Conservation (phyloP, 2,113 vertebrate species). For the Gasterosteus aculeatus region DNA sequence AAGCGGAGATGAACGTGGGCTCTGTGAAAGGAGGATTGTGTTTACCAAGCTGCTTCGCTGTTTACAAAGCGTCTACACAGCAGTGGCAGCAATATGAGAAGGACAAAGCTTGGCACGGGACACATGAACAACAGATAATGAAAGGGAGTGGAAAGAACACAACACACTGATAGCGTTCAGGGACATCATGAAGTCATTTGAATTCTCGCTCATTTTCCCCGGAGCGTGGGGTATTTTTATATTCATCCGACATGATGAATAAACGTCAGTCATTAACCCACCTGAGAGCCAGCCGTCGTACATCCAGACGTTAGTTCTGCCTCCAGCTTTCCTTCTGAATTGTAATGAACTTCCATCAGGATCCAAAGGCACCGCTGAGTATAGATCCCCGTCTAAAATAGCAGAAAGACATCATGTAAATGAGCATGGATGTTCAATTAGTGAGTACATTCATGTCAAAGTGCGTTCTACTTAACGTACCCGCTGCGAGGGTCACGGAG, state of each 20-base stretch:
- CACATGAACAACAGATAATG: not conserved
- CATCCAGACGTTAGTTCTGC: conserved; percentile 77
- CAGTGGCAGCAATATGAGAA: not conserved
- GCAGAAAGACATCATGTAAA: not conserved
- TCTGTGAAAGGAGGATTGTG: conserved; percentile 73
- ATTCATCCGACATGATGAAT: not conserved
- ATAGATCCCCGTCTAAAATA: conserved; percentile 78
- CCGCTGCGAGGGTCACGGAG: conserved; percentile 72
- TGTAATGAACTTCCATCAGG: conserved; percentile 71
- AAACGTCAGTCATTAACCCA: conserved; percentile 34
- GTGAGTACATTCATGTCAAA: conserved; percentile 6
- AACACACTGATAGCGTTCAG: not conserved
- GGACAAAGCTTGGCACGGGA: not conserved
- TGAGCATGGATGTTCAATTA: conserved; percentile 4
- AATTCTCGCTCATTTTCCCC: not conserved
- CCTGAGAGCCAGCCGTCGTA: conserved; percentile 77
- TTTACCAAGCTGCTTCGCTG: not conserved
- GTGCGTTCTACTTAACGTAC: conserved; percentile 56
- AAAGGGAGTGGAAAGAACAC: not conserved
- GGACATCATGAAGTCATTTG: not conserved
- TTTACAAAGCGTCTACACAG: not conserved
- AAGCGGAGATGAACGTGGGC: conserved; percentile 88
- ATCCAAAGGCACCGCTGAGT: conserved; percentile 76
- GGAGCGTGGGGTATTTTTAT: not conserved
- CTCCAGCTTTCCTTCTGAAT: conserved; percentile 76